Evolutionary conservation across 2,113 vertebrate genomes (phyloP).

Genomic region (Aix galericulata): DNA sequence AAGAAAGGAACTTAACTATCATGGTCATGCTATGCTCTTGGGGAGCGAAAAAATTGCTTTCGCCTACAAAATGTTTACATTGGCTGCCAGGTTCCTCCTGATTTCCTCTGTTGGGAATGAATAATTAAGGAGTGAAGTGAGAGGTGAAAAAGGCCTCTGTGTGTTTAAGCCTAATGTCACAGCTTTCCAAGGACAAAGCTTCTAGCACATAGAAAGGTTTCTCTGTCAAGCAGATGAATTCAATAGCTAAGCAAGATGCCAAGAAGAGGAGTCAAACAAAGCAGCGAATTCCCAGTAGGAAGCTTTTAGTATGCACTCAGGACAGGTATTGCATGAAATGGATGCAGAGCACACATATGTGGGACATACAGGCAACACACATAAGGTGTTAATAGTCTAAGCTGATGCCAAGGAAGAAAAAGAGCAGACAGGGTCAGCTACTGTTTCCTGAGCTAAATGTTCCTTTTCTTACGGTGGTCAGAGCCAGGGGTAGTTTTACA

Average conservation of each 20-base stretch:
- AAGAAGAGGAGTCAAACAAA: conserved; percentile 47
- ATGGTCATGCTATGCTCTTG: conserved; percentile 10
- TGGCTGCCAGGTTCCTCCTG: conserved; percentile 65
- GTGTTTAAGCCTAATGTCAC: conserved; percentile 53
- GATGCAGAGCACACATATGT: conserved; percentile 58
- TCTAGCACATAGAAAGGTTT: conserved; percentile 37
- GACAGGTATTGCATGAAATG: conserved; percentile 57
- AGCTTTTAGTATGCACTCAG: conserved; percentile 25
- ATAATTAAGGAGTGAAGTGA: conserved; percentile 79
- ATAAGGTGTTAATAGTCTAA: conserved; percentile 73
- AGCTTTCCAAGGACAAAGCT: conserved; percentile 76
- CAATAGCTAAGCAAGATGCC: conserved; percentile 24
- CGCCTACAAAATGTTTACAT: conserved; percentile 80
- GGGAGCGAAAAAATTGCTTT: conserved; percentile 77
- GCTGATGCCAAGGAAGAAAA: conserved; percentile 70
- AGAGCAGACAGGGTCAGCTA: conserved; percentile 73
- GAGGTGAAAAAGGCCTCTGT: conserved; percentile 64
- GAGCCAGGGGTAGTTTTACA: conserved; percentile 52
- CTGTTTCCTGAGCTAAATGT: conserved; percentile 76
- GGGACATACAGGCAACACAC: conserved; percentile 36
- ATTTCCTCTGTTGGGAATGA: conserved; percentile 75
- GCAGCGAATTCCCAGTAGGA: conserved; percentile 32
- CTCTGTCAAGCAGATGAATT: conserved; percentile 64
- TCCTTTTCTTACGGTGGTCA: conserved; percentile 72
- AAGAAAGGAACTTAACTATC: neutral